Percentiles rank a stretch among this genome's conserved stretches.
Conservation (phyloP, 2,113 vertebrate genomes). For the Bubo bubo region DNA sequence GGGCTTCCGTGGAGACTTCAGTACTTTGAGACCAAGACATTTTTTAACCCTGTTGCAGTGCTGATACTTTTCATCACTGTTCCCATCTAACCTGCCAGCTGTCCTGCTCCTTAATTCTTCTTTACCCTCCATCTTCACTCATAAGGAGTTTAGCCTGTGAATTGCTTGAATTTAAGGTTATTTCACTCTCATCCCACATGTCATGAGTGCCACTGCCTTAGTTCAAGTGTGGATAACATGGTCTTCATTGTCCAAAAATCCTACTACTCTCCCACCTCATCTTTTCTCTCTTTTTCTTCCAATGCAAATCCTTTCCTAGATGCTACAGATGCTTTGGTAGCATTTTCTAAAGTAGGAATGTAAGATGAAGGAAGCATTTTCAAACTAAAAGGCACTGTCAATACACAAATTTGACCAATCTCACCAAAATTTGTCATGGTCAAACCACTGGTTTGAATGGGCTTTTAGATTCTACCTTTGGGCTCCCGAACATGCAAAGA, state of each 20-base stretch:
- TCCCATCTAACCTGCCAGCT: not conserved
- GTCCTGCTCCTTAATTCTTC: not conserved
- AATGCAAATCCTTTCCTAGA: not conserved
- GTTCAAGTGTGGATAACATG: not conserved
- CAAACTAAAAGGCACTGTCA: not conserved
- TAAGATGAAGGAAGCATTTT: not conserved
- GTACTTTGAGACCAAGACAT: not conserved
- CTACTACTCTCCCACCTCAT: not conserved
- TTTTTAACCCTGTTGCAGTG: not conserved
- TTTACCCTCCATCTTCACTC: not conserved
- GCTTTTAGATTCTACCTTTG: not conserved
- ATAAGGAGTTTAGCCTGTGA: not conserved
- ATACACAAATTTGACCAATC: not conserved
- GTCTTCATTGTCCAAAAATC: not conserved
- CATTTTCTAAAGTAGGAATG: not conserved
- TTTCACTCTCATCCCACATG: not conserved
- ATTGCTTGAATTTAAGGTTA: not conserved
- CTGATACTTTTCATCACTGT: not conserved
- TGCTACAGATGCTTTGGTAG: not conserved
- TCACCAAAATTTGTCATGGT: accelerated
- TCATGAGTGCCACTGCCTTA: not conserved
- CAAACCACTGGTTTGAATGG: not conserved
- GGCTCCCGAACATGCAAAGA: not conserved
- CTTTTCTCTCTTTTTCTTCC: not conserved
- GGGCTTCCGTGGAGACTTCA: not conserved